A percentile compares a stretch with the other conserved stretches of the same genome.
Evolutionary conservation across 2,797 vertebrate genomes (phyloP).

Genomic region (Oreochromis grahami): DNA sequence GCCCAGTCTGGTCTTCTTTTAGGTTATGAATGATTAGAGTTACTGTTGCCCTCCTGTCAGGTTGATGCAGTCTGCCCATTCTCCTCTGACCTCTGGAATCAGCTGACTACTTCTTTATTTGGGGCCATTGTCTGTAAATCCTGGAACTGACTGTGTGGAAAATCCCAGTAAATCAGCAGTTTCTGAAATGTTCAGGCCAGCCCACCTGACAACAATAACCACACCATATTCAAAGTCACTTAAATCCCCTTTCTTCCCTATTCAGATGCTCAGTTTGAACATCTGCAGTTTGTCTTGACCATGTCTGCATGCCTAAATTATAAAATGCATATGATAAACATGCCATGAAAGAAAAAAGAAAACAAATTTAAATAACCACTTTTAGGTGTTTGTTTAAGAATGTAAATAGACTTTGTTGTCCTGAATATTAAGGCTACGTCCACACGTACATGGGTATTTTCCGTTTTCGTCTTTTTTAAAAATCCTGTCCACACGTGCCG

Average conservation of each 20-base stretch:
- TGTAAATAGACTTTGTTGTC: background rate
- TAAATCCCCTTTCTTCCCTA: background rate
- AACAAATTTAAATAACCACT: background rate
- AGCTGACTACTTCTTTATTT: background rate
- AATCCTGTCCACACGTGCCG: background rate
- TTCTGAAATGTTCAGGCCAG: background rate
- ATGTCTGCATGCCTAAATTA: background rate
- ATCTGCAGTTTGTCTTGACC: background rate
- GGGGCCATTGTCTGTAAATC: background rate
- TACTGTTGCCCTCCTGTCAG: background rate
- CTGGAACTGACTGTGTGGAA: background rate
- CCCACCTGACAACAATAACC: background rate
- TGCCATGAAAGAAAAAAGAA: background rate
- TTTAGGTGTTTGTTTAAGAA: background rate
- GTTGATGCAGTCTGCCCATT: background rate
- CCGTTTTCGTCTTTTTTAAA: fast-evolving
- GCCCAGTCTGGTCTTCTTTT: background rate
- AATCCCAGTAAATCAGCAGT: background rate
- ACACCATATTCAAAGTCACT: background rate
- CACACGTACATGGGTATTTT: background rate
- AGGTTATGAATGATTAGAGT: background rate
- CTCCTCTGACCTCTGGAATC: background rate
- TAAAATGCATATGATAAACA: background rate
- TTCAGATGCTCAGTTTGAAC: background rate
- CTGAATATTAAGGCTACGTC: background rate